Evolutionary conservation across 2,797 vertebrate species (phyloP).

Genomic region (Micrastur ruficollis): DNA sequence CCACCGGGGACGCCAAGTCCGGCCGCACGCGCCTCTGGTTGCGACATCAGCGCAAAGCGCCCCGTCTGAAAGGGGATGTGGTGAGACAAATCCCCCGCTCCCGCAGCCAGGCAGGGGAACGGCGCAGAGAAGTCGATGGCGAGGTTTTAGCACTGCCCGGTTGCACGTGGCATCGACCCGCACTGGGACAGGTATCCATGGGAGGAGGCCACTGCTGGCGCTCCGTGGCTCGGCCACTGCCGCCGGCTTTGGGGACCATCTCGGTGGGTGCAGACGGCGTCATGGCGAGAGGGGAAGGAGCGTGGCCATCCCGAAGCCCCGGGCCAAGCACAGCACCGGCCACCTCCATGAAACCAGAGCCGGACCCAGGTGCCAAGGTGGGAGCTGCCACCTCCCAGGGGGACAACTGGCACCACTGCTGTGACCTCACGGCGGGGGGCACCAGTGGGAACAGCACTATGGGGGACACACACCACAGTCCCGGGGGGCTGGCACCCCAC

Average conservation of each 20-base stretch:
- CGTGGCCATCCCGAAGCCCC: accelerated
- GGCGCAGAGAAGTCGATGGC: neutral
- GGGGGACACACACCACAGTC: no score
- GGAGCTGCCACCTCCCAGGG: neutral
- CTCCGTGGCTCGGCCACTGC: neutral
- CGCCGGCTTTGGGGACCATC: neutral
- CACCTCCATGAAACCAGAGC: neutral
- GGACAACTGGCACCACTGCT: accelerated
- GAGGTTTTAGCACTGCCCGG: neutral
- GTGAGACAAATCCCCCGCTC: neutral
- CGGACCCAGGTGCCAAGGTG: neutral
- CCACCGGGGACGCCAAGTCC: accelerated
- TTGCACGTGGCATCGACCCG: neutral
- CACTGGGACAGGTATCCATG: accelerated
- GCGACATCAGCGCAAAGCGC: neutral
- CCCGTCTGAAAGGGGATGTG: neutral
- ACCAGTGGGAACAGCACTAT: accelerated
- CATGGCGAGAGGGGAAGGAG: neutral
- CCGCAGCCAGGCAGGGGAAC: accelerated
- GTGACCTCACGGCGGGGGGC: no score
- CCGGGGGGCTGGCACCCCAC: neutral
- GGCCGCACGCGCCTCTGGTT: neutral
- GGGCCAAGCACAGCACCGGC: no score
- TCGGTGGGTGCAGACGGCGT: accelerated
- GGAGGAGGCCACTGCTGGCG: neutral